phyloP scores from a whole-genome alignment of 2,113 vertebrate species.

The Apteryx mantelli region DNA sequence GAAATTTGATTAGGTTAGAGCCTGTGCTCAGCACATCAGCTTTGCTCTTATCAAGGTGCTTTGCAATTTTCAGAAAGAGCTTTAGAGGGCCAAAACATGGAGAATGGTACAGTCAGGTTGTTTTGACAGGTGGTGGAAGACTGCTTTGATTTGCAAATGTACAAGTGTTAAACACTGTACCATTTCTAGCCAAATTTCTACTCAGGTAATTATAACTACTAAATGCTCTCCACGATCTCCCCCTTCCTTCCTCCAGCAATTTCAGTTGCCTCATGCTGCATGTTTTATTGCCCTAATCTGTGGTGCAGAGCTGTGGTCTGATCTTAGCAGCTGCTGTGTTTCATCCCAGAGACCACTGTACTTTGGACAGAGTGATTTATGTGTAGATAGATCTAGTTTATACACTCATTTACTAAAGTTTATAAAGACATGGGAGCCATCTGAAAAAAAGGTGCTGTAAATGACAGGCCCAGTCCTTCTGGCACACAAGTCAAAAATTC shows the following conservation, averaged over 20 bases:
- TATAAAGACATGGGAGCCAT: slow-evolving; percentile 46
- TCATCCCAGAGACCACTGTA: slow-evolving; percentile 31
- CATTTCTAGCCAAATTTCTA: not conserved
- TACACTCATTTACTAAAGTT: slow-evolving; percentile 44
- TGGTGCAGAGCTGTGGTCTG: not conserved
- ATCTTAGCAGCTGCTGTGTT: slow-evolving; percentile 47
- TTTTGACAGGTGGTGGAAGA: not conserved
- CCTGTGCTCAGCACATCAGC: not conserved
- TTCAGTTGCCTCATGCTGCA: not conserved
- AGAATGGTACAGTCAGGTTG: not conserved
- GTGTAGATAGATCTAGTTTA: not conserved
- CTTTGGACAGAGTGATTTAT: slow-evolving; percentile 46
- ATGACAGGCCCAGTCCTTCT: not conserved
- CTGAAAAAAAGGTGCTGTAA: slow-evolving; percentile 34
- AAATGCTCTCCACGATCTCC: not conserved
- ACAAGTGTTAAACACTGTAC: not conserved
- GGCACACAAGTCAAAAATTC: not conserved
- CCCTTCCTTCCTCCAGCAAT: not conserved
- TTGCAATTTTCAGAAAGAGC: not conserved
- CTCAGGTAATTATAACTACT: slow-evolving; percentile 2
- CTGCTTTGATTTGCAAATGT: slow-evolving; percentile 1
- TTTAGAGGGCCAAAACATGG: not conserved
- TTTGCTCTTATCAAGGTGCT: not conserved
- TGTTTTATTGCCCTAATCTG: slow-evolving; percentile 42
- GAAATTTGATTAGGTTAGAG: slow-evolving; percentile 49